These are phyloP conservation scores for Standfussiana lucernea DNA, from an alignment of 2,888 invertebrate genomes.

Conservation along the genomic window DNA sequence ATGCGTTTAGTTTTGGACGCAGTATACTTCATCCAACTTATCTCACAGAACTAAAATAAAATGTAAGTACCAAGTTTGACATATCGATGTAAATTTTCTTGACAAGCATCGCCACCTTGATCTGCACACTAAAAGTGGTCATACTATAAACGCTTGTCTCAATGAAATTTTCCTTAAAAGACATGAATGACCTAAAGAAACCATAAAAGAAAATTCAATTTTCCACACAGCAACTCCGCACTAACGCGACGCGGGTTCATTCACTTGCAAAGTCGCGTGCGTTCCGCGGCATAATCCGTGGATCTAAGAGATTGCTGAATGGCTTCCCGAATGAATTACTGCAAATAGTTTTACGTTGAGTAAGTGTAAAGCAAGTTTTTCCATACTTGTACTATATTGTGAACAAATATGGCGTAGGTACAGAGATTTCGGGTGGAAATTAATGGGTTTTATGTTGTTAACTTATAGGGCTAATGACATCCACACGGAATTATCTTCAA, in stretches of 20 bases:
- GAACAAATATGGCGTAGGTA: neutral
- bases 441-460: too few relatives aligned
- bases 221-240: conserved; percentile 30
- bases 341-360: conserved; percentile 74
- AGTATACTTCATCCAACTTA: neutral
- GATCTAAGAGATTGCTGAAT: conserved; percentile 73
- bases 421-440: too few relatives aligned
- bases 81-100: neutral
- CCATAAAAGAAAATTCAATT: conserved; percentile 54
- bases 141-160: too few relatives aligned
- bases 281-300: conserved; percentile 69
- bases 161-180: neutral
- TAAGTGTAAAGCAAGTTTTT: conserved; percentile 4
- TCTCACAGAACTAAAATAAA: neutral
- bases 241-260: conserved; percentile 65
- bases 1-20: too few relatives aligned
- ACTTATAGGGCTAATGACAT: too few relatives aligned
- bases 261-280: conserved; percentile 69
- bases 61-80: neutral
- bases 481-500: too few relatives aligned
- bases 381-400: neutral
- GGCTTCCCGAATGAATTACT: conserved; percentile 76
- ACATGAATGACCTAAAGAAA: conserved; percentile 30
- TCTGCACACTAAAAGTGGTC: neutral
- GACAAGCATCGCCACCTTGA: neutral